Percentiles rank a stretch among this genome's conserved stretches.
Evolutionary conservation across 92 coral and sea anemone species (phyloP).

Genomic region (Chrysogorgia sp.): DNA sequence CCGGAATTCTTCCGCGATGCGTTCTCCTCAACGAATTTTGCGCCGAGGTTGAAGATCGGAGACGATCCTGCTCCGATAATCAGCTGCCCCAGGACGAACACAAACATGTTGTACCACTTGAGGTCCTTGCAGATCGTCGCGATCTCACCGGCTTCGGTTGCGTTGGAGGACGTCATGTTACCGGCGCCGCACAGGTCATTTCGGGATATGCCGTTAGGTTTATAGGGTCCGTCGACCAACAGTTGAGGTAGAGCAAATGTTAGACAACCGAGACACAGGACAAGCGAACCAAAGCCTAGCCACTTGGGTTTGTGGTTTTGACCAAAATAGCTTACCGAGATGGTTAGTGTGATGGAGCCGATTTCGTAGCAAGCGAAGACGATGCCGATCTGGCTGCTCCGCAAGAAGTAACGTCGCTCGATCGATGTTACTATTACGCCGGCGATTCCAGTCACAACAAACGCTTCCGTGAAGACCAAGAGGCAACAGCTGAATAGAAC

Average conservation of each 20-base stretch:
- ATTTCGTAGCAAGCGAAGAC: constrained; percentile 80
- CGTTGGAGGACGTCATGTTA: neutral
- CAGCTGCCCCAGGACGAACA: constrained; percentile 78
- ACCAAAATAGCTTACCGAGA: constrained; percentile 86
- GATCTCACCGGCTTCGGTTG: neutral
- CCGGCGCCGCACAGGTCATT: neutral
- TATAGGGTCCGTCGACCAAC: constrained; percentile 56
- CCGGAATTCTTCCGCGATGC: constrained; percentile 82
- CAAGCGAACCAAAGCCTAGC: constrained; percentile 84
- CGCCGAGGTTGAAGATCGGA: constrained; percentile 83
- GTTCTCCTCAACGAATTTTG: constrained; percentile 84
- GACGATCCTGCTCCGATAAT: constrained; percentile 94
- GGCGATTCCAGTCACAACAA: constrained; percentile 85
- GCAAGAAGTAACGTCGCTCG: constrained; percentile 78
- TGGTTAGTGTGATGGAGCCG: constrained; percentile 81
- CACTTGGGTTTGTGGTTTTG: constrained; percentile 92
- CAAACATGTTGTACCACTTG: constrained; percentile 73
- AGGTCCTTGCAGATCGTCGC: constrained; percentile 57
- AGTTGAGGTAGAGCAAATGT: constrained; percentile 86
- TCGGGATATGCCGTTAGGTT: neutral
- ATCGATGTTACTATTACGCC: constrained; percentile 89
- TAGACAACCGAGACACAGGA: constrained; percentile 83
- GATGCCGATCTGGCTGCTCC: constrained; percentile 76
- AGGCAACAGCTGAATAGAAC: constrained; percentile 80
- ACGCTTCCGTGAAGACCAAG: constrained; percentile 77